Conservation (phyloP, 2,113 vertebrate genomes). For the Aplodontia rufa region DNA sequence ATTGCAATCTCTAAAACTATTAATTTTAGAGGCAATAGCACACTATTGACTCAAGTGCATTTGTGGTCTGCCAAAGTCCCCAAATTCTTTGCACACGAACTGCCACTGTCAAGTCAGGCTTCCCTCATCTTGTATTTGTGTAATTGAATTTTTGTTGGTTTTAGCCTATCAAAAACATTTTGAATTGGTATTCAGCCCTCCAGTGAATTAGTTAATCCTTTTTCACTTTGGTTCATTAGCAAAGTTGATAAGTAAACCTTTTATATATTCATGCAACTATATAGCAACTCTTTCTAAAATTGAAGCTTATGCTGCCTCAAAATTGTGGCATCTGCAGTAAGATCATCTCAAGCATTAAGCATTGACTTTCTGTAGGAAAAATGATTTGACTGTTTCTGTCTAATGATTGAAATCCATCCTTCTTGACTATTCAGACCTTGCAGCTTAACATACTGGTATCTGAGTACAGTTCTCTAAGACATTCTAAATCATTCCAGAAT, state of each 20-base stretch:
- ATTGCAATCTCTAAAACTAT: constrained; percentile 49
- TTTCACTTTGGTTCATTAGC: constrained; percentile 57
- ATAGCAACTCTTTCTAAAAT: constrained; percentile 60
- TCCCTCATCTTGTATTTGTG: constrained; percentile 48
- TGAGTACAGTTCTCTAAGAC: constrained; percentile 49
- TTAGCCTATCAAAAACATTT: constrained; percentile 71
- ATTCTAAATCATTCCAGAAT: constrained; percentile 53
- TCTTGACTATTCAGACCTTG: constrained; percentile 4
- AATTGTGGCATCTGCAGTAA: constrained; percentile 36
- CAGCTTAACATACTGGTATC: not conserved
- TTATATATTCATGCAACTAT: constrained; percentile 67
- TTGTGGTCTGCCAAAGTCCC: constrained; percentile 48
- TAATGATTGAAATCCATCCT: constrained; percentile 58
- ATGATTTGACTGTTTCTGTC: constrained; percentile 53
- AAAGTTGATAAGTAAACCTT: constrained; percentile 70
- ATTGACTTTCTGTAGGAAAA: constrained; percentile 25
- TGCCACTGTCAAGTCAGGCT: constrained; percentile 36
- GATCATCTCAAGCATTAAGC: constrained; percentile 15
- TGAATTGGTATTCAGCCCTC: constrained; percentile 62
- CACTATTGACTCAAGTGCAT: constrained; percentile 48
- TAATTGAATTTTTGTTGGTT: constrained; percentile 73
- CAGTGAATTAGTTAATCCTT: constrained; percentile 68
- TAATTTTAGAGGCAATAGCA: constrained; percentile 17
- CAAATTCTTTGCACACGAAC: constrained; percentile 46
- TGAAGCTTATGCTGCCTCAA: constrained; percentile 25